Conservation (phyloP, 2,113 vertebrate species). For the Passer montanus region DNA sequence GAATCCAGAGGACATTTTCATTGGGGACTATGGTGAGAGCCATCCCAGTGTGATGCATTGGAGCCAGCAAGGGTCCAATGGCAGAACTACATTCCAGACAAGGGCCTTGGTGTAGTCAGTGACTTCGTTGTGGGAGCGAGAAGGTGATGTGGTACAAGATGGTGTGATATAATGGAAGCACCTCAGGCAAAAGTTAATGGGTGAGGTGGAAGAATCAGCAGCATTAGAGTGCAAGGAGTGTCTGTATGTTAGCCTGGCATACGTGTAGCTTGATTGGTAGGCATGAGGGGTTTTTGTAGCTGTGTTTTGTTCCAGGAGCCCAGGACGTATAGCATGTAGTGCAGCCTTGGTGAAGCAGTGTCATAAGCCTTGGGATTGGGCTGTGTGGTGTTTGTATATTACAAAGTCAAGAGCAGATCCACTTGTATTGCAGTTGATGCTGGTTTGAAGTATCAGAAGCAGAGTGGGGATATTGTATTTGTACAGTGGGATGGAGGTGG, state of each 20-base stretch:
- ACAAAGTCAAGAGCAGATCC: neutral
- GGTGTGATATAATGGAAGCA: neutral
- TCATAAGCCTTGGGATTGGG: fast-evolving
- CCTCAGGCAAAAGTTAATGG: neutral
- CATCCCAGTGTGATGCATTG: neutral
- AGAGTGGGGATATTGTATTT: neutral
- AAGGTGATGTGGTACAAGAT: neutral
- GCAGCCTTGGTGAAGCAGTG: neutral
- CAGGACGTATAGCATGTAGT: neutral
- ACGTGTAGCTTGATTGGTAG: neutral
- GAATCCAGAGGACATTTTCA: neutral
- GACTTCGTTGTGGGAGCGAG: fast-evolving
- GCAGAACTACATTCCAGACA: slow-evolving; percentile 1
- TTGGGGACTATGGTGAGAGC: neutral
- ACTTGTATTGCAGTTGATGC: neutral
- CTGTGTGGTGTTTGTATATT: neutral
- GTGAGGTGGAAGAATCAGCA: neutral
- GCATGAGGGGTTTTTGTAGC: neutral
- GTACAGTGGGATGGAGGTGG: neutral
- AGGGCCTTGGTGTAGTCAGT: neutral
- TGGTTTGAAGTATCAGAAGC: neutral
- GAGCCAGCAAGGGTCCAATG: neutral
- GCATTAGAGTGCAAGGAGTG: neutral
- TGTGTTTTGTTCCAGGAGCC: neutral
- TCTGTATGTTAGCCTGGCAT: neutral